phyloP scores from a whole-genome alignment of 2,888 invertebrate species.

The Callyntrura sp. region DNA sequence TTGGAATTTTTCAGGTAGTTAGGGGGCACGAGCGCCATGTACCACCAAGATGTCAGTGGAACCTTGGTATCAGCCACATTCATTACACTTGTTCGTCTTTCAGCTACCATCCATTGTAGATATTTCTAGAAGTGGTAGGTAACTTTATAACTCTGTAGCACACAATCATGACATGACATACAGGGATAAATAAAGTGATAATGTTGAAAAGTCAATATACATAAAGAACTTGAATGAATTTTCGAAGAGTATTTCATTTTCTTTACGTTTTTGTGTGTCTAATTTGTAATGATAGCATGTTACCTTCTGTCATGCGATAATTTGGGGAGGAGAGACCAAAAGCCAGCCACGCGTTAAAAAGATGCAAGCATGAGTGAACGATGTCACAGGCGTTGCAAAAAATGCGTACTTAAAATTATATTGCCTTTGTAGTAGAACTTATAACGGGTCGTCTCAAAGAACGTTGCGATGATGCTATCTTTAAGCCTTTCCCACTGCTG shows the following conservation, averaged over 20 bases:
- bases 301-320: conserved; percentile 73
- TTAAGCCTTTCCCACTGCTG: neutral
- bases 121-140: conserved; percentile 53
- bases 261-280: conserved; percentile 58
- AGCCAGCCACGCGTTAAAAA: conserved; percentile 68
- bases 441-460: neutral
- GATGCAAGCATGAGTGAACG: conserved; percentile 71
- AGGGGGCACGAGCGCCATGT: neutral
- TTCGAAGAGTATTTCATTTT: conserved; percentile 33
- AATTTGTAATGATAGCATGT: conserved; percentile 74
- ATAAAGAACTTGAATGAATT: neutral
- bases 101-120: conserved; percentile 38
- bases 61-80: conserved; percentile 76
- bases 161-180: neutral
- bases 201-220: neutral
- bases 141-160: conserved; percentile 2
- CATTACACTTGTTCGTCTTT: conserved; percentile 56
- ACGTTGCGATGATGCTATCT: neutral
- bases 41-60: conserved; percentile 53
- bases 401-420: conserved; percentile 17
- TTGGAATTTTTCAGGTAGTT: neutral
- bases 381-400: conserved; percentile 65
- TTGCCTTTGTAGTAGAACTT: too few species aligned
- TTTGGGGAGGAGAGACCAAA: conserved; percentile 68
- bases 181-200: neutral